A percentile compares a stretch with the other conserved stretches of the same genome.
These are phyloP conservation scores for Hydrotaea cyrtoneurina DNA, from an alignment of 2,888 invertebrate species.

Conservation along the genomic window DNA sequence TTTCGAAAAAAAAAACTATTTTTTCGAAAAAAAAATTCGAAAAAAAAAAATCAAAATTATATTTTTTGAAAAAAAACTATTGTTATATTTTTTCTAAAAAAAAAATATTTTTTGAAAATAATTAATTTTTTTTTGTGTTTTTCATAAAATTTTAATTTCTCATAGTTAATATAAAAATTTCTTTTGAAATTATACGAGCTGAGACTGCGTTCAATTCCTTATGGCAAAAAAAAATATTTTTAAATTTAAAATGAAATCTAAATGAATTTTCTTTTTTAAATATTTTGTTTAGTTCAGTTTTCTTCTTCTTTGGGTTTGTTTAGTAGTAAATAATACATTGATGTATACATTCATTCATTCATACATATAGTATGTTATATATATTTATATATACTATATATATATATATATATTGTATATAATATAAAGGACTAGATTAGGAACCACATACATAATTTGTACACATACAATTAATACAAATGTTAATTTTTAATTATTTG, in stretches of 20 bases:
- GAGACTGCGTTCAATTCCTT: no score
- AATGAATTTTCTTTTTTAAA: background rate
- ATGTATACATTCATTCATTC: constrained; percentile 35
- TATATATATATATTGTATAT: constrained; percentile 24
- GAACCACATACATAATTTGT: constrained; percentile 77
- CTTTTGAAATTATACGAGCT: no score
- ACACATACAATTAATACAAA: constrained; percentile 50
- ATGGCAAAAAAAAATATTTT: no score
- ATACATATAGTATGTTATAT: constrained; percentile 3
- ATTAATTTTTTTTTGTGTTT: no score
- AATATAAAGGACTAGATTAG: constrained; percentile 79
- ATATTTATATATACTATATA: constrained; percentile 14
- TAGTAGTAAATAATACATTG: constrained; percentile 60
- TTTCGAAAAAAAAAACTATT: no score
- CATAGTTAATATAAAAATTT: no score
- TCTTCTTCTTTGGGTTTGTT: constrained; percentile 40
- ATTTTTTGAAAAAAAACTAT: no score
- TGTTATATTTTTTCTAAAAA: no score
- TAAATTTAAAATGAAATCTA: background rate
- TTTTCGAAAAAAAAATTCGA: no score
- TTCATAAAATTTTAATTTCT: no score
- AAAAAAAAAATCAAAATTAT: no score
- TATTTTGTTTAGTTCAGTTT: background rate
- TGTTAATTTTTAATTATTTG: background rate
- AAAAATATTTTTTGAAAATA: no score